Percentiles rank a stretch among this genome's conserved stretches.
Conservation (phyloP, 53 echinoderm and acorn worm genomes). For the Crossaster papposus region DNA sequence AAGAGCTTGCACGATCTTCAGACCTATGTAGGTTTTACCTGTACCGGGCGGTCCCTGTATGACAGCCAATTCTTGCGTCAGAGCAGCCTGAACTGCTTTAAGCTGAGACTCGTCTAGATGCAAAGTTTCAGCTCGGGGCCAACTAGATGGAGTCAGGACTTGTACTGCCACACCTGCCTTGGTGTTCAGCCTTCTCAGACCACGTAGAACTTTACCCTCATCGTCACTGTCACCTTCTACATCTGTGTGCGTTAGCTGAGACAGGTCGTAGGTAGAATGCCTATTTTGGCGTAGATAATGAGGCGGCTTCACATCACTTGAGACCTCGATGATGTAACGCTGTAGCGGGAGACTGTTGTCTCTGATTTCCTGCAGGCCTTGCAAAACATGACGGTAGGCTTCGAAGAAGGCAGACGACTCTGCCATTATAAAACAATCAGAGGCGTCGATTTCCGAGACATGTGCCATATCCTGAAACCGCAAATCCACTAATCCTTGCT, state of each 20-base stretch:
- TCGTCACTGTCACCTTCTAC: neutral
- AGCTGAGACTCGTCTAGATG: conserved; percentile 79
- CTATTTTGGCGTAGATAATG: conserved; percentile 58
- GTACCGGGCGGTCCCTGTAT: conserved; percentile 98
- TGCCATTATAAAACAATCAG: conserved; percentile 81
- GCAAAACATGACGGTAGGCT: conserved; percentile 85
- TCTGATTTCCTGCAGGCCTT: conserved; percentile 70
- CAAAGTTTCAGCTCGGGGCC: conserved; percentile 64
- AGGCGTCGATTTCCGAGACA: conserved; percentile 53
- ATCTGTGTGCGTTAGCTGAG: conserved; percentile 2
- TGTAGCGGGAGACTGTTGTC: conserved; percentile 68
- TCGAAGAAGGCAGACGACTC: conserved; percentile 92
- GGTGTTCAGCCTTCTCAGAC: neutral
- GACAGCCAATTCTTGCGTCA: conserved; percentile 82
- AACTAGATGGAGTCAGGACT: conserved; percentile 33
- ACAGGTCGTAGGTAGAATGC: conserved; percentile 55
- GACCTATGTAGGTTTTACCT: conserved; percentile 92
- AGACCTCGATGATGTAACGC: conserved; percentile 69
- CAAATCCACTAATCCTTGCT: conserved; percentile 83
- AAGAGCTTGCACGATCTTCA: conserved; percentile 85
- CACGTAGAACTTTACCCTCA: neutral
- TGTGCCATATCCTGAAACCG: conserved; percentile 69
- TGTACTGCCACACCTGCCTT: conserved; percentile 14
- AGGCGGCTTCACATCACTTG: conserved; percentile 63
- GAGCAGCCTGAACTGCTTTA: conserved; percentile 77